These are phyloP conservation scores for Cryptus armator DNA, from an alignment of 2,888 invertebrate species.

Conservation along the genomic window DNA sequence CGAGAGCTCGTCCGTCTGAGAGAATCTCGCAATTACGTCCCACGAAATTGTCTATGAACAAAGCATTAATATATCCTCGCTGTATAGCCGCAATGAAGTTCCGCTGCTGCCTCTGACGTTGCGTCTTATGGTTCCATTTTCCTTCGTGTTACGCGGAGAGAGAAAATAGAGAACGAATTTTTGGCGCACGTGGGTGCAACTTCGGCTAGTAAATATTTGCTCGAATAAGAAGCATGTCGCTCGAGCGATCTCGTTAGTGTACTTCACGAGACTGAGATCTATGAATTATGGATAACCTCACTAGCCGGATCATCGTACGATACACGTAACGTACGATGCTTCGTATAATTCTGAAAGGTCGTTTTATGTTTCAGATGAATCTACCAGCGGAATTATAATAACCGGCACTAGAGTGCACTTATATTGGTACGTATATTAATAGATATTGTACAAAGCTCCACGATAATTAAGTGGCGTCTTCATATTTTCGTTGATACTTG, in stretches of 20 bases:
- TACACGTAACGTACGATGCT: constrained; percentile 24
- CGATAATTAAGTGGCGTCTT: not conserved
- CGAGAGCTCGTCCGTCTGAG: constrained; percentile 23
- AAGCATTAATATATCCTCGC: constrained; percentile 55
- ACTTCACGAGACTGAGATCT: constrained; percentile 45
- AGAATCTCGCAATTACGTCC: constrained; percentile 59
- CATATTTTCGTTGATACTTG: not conserved
- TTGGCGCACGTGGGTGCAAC: constrained; percentile 35
- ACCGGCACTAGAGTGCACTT: not conserved
- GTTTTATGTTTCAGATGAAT: constrained; percentile 62
- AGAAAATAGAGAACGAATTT: constrained; percentile 36
- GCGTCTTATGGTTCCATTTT: constrained; percentile 4
- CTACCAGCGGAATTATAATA: constrained; percentile 43
- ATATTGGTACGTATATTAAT: constrained; percentile 54
- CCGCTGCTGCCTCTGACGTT: constrained; percentile 12
- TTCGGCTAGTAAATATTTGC: constrained; percentile 56
- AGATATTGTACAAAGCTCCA: constrained; percentile 40
- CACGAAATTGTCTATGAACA: constrained; percentile 61
- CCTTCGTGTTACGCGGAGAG: constrained; percentile 10
- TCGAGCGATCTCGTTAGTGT: constrained; percentile 50
- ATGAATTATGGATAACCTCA: constrained; percentile 62
- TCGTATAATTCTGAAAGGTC: constrained; percentile 53
- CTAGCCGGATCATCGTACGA: not conserved
- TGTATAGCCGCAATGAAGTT: constrained; percentile 32
- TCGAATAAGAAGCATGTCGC: constrained; percentile 28